These are phyloP conservation scores for Clanis bilineata DNA, from an alignment of 2,888 invertebrate species.

Conservation along the genomic window DNA sequence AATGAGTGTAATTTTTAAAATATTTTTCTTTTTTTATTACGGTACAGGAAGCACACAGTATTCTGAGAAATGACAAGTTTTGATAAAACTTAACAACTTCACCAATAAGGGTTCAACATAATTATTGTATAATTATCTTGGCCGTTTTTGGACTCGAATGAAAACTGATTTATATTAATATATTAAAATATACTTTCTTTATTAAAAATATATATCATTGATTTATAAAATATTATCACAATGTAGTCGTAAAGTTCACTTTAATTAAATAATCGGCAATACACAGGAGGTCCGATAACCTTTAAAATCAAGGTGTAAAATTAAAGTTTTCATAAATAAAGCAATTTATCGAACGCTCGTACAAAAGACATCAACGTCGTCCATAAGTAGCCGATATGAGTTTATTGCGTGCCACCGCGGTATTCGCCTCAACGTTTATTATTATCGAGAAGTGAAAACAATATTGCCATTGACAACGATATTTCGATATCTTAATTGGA, in stretches of 20 bases:
- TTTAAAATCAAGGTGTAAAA: conserved; percentile 5
- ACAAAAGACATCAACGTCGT: conserved; percentile 14
- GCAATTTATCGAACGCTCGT: conserved; percentile 2
- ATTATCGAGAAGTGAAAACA: conserved; percentile 11
- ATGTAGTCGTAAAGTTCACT: neutral
- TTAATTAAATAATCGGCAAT: neutral
- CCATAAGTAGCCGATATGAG: neutral
- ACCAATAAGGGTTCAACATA: no score
- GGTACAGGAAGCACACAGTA: no score
- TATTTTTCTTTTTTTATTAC: no score
- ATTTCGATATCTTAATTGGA: conserved; percentile 8
- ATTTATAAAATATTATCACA: neutral
- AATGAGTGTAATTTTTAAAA: no score
- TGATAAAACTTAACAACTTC: no score
- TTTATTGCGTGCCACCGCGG: neutral
- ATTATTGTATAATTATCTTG: no score
- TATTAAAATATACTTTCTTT: no score
- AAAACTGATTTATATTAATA: no score
- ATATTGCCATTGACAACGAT: neutral
- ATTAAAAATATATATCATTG: no score
- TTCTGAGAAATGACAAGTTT: no score
- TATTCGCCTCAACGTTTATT: conserved; percentile 1
- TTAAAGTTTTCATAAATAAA: conserved; percentile 6
- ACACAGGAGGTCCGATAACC: neutral
- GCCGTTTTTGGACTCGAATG: no score